Evolutionary conservation across 2,888 invertebrate species (phyloP).

Genomic region (Agonum fuliginosum): DNA sequence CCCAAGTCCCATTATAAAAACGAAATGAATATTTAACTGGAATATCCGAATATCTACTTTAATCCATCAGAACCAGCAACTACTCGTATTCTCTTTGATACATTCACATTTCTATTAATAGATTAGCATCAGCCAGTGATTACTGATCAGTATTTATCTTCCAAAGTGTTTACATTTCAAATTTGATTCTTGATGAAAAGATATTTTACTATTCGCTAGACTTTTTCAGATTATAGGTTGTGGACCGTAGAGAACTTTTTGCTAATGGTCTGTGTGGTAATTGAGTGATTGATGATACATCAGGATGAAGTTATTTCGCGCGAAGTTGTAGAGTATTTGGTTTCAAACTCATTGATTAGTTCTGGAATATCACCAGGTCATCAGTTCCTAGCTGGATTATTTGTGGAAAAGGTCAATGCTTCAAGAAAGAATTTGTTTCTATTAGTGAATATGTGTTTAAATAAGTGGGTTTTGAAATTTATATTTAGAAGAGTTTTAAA

Average conservation of each 20-base stretch:
- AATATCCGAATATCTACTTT: too few relatives aligned
- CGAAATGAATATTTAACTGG: too few relatives aligned
- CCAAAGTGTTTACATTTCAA: too few relatives aligned
- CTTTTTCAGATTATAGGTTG: not conserved
- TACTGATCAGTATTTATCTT: too few relatives aligned
- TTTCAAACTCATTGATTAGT: not conserved
- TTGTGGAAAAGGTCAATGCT: not conserved
- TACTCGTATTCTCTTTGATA: too few relatives aligned
- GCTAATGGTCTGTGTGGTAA: not conserved
- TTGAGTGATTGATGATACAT: not conserved
- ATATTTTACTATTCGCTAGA: not conserved
- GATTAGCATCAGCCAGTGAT: too few relatives aligned
- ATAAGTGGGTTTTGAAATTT: not conserved
- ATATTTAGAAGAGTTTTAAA: not conserved
- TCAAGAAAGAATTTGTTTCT: not conserved
- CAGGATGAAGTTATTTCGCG: slow-evolving; percentile 1
- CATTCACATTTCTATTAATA: too few relatives aligned
- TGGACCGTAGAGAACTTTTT: too few relatives aligned
- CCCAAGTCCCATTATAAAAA: too few relatives aligned
- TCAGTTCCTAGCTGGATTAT: not conserved
- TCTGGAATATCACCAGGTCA: not conserved
- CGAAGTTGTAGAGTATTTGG: not conserved
- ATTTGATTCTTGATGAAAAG: not conserved
- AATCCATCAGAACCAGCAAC: too few relatives aligned
- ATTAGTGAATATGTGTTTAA: not conserved